A percentile compares a stretch with the other conserved stretches of the same genome.
phyloP scores from a whole-genome alignment of 2,888 invertebrate genomes.

The Pristionchus maxplancki region DNA sequence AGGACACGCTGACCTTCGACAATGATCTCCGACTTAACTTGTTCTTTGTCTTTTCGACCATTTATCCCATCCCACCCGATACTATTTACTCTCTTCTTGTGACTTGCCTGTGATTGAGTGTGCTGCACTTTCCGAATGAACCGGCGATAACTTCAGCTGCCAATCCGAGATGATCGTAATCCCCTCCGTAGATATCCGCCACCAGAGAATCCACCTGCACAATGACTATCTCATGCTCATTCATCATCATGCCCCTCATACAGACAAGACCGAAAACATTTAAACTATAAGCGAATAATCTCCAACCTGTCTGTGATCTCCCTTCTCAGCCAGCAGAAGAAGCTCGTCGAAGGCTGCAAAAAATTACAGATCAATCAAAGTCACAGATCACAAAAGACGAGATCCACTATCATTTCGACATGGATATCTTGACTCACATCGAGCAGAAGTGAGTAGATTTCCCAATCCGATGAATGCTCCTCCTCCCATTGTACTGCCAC shows the following conservation, averaged over 20 bases:
- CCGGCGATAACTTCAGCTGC: constrained; percentile 85
- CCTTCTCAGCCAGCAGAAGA: constrained; percentile 83
- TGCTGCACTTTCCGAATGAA: constrained; percentile 83
- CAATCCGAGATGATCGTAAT: constrained; percentile 82
- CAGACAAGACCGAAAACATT: constrained; percentile 78
- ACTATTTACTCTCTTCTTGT: not conserved
- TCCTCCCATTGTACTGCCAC: constrained; percentile 85
- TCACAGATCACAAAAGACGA: too few species aligned
- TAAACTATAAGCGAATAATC: not conserved
- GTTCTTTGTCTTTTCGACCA: too few species aligned
- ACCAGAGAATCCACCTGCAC: constrained; percentile 84
- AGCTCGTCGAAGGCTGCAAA: constrained; percentile 83
- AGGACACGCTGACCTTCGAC: not conserved
- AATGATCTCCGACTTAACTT: not conserved
- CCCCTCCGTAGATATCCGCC: constrained; percentile 84
- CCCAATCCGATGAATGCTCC: constrained; percentile 86
- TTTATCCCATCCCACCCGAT: too few species aligned
- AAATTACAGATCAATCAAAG: not conserved
- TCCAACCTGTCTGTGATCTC: constrained; percentile 77
- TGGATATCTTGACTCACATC: constrained; percentile 67
- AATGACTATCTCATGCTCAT: not conserved
- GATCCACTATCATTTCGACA: too few species aligned
- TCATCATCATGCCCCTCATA: too few species aligned
- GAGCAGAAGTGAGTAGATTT: constrained; percentile 83
- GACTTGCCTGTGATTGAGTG: constrained; percentile 22